Conservation (phyloP, 1,140 invertebrate genomes). For the Steinernema khuongi region DNA sequence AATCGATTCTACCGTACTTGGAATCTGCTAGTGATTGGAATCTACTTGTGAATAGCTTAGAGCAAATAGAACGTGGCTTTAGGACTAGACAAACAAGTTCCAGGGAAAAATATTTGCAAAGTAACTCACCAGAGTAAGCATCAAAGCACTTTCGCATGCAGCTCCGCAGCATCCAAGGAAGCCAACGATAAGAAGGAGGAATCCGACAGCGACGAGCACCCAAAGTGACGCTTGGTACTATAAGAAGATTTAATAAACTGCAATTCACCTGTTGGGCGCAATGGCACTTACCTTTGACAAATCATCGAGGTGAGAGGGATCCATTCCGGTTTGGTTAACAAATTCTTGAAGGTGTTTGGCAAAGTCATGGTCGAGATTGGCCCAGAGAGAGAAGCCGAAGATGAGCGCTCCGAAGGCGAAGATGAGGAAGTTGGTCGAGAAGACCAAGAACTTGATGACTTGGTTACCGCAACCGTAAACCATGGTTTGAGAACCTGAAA, state of each 20-base stretch:
- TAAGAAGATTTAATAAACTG: constrained; percentile 29
- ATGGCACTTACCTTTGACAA: constrained; percentile 42
- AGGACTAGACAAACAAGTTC: constrained; percentile 19
- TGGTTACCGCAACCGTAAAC: constrained; percentile 44
- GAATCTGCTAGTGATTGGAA: constrained; percentile 6
- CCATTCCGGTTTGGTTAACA: constrained; percentile 30
- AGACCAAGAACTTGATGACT: constrained; percentile 52
- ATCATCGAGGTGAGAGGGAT: constrained; percentile 39
- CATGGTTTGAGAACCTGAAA: not conserved
- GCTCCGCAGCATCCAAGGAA: constrained; percentile 58
- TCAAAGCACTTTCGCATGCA: constrained; percentile 46
- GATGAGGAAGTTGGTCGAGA: constrained; percentile 50
- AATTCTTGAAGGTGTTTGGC: constrained; percentile 45
- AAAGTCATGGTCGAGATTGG: constrained; percentile 56
- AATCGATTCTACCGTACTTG: constrained; percentile 14
- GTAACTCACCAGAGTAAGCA: constrained; percentile 50
- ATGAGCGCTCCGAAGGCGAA: constrained; percentile 54
- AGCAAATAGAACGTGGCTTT: not conserved
- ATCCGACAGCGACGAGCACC: constrained; percentile 53
- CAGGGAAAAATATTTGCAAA: constrained; percentile 17
- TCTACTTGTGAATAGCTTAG: too few species aligned
- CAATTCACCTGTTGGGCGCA: constrained; percentile 7
- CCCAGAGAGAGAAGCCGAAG: constrained; percentile 57
- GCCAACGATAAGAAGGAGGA: constrained; percentile 51
- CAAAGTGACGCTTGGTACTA: constrained; percentile 57